Evolutionary conservation across 2,113 vertebrate genomes (phyloP).

Genomic region (Myiozetetes cayanensis): DNA sequence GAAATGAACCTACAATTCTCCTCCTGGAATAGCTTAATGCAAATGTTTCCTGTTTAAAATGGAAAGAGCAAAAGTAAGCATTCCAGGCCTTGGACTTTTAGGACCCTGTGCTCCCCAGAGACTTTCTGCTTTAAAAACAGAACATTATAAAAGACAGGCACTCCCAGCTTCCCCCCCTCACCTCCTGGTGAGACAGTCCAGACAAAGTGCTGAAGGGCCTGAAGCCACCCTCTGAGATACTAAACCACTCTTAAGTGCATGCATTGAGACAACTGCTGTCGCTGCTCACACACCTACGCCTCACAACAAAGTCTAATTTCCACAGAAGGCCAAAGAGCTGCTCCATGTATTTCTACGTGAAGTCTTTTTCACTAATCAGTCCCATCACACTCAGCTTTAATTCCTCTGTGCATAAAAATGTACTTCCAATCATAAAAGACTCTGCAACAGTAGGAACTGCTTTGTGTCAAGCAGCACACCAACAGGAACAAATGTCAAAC

Average conservation of each 20-base stretch:
- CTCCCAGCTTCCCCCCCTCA: background rate
- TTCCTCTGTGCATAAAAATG: background rate
- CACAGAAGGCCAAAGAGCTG: background rate
- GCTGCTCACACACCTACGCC: conserved; percentile 27
- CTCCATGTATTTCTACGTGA: background rate
- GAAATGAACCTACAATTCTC: conserved; percentile 73
- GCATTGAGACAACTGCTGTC: background rate
- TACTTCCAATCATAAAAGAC: background rate
- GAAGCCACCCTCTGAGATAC: conserved; percentile 60
- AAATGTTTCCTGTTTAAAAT: conserved; percentile 84
- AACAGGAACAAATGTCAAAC: conserved; percentile 25
- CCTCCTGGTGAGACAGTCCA: conserved; percentile 69
- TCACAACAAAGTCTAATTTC: background rate
- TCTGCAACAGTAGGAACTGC: background rate
- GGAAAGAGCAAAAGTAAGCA: conserved; percentile 77
- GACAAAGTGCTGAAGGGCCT: conserved; percentile 71
- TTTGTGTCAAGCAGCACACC: conserved; percentile 58
- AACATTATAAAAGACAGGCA: conserved; percentile 78
- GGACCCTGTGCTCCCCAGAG: conserved; percentile 72
- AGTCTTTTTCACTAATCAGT: background rate
- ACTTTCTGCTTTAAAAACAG: conserved; percentile 73
- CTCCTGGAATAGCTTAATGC: conserved; percentile 76
- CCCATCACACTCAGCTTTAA: background rate
- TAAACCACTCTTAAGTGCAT: background rate
- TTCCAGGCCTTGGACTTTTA: conserved; percentile 78